Conservation (phyloP, 2,113 vertebrate species). For the Lepisosteus oculatus region DNA sequence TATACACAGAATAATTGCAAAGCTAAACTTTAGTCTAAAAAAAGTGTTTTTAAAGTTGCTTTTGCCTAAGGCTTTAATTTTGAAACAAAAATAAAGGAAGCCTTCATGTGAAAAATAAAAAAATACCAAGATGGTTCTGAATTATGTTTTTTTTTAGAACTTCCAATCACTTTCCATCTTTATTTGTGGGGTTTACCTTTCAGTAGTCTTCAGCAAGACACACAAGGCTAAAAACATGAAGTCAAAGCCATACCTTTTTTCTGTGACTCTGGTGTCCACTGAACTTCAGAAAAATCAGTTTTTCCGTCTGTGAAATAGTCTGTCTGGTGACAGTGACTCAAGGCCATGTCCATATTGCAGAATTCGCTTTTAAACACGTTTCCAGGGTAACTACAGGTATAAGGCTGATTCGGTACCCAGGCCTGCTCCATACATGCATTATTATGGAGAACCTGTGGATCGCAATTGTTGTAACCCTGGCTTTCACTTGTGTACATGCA, state of each 20-base stretch:
- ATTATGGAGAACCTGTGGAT: conserved; percentile 79
- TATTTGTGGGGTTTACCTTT: no score
- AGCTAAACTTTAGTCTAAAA: no score
- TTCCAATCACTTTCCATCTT: no score
- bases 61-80: no score
- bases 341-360: conserved; percentile 83
- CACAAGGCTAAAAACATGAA: background rate
- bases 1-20: no score
- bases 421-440: conserved; percentile 89
- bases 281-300: conserved; percentile 82
- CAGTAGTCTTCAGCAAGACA: background rate
- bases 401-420: conserved; percentile 83
- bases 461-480: conserved; percentile 72
- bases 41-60: no score
- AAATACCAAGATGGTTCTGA: no score
- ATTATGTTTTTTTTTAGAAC: no score
- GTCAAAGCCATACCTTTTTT: conserved; percentile 83
- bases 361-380: conserved; percentile 84
- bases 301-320: conserved; percentile 86
- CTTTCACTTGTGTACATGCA: conserved; percentile 82
- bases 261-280: conserved; percentile 78
- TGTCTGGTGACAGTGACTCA: conserved; percentile 82
- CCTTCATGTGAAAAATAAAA: no score
- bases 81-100: no score
- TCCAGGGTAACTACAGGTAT: conserved; percentile 78